A percentile compares a stretch with the other conserved stretches of the same genome.
Conservation (phyloP, 1,140 invertebrate species). For the Ips typographus region DNA sequence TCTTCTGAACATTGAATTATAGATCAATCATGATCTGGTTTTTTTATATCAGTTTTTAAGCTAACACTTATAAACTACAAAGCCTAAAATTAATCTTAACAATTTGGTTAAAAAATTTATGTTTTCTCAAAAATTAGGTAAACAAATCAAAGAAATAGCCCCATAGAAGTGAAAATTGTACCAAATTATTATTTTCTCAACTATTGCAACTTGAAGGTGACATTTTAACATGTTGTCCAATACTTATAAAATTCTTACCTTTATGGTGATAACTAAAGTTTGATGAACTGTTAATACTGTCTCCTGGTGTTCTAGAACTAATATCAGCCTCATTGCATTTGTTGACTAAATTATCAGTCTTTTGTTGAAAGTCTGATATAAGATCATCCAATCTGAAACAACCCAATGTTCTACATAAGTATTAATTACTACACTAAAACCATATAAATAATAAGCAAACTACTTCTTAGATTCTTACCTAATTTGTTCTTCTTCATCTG, state of each 20-base stretch:
- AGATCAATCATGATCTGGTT: background rate
- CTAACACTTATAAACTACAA: too few relatives aligned
- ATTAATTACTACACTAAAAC: background rate
- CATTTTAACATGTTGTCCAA: too few relatives aligned
- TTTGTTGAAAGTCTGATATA: slow-evolving; percentile 69
- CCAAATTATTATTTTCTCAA: too few relatives aligned
- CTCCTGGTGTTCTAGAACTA: slow-evolving; percentile 24
- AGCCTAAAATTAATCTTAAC: too few relatives aligned
- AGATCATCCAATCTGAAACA: slow-evolving; percentile 65
- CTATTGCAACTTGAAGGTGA: too few relatives aligned
- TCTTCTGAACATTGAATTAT: slow-evolving; percentile 10
- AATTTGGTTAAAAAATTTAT: too few relatives aligned
- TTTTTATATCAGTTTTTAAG: background rate
- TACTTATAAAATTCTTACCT: slow-evolving; percentile 13
- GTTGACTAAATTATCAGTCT: slow-evolving; percentile 67
- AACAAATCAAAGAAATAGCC: too few relatives aligned
- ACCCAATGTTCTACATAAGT: background rate
- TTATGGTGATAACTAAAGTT: slow-evolving; percentile 37
- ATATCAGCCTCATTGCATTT: slow-evolving; percentile 40
- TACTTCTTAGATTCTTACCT: background rate
- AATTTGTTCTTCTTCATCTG: slow-evolving; percentile 26
- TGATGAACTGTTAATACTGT: slow-evolving; percentile 42
- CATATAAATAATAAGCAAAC: background rate
- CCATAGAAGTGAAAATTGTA: too few relatives aligned
- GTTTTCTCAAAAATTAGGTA: too few relatives aligned